Percentiles rank a stretch among this genome's conserved stretches.
Conservation (phyloP, 2,113 vertebrate species). For the Heterochromis multidens region DNA sequence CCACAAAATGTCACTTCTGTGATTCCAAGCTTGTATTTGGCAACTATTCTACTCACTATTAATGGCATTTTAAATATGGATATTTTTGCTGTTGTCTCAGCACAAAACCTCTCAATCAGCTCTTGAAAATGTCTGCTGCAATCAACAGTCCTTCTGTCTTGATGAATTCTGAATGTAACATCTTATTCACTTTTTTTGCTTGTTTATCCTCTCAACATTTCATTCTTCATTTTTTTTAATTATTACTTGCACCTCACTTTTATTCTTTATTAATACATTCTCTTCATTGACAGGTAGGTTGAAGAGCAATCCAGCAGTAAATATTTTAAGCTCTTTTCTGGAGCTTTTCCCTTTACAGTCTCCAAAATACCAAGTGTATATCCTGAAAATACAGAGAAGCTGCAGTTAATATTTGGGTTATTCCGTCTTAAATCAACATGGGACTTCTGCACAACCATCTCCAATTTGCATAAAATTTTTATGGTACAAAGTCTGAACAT, state of each 20-base stretch:
- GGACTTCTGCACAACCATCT: too few relatives aligned
- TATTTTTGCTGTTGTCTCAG: background rate
- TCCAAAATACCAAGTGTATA: too few relatives aligned
- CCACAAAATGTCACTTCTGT: conserved; percentile 16
- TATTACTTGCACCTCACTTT: background rate
- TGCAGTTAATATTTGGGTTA: too few relatives aligned
- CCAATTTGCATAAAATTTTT: too few relatives aligned
- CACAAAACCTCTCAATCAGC: background rate
- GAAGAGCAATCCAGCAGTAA: background rate
- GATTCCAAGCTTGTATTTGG: background rate
- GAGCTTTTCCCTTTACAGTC: too few relatives aligned
- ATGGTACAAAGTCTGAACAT: too few relatives aligned
- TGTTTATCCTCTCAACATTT: background rate
- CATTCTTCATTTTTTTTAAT: accelerated
- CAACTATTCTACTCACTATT: background rate
- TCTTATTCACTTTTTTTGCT: background rate
- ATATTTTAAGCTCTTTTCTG: background rate
- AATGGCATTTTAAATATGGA: conserved; percentile 15
- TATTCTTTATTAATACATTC: background rate
- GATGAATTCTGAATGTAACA: background rate
- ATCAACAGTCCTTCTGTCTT: background rate
- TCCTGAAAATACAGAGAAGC: too few relatives aligned
- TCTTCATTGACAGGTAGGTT: background rate
- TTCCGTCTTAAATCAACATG: too few relatives aligned
- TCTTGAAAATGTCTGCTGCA: conserved; percentile 1